Evolutionary conservation across 1,140 invertebrate species (phyloP).

Genomic region (Trissolcus basalis): DNA sequence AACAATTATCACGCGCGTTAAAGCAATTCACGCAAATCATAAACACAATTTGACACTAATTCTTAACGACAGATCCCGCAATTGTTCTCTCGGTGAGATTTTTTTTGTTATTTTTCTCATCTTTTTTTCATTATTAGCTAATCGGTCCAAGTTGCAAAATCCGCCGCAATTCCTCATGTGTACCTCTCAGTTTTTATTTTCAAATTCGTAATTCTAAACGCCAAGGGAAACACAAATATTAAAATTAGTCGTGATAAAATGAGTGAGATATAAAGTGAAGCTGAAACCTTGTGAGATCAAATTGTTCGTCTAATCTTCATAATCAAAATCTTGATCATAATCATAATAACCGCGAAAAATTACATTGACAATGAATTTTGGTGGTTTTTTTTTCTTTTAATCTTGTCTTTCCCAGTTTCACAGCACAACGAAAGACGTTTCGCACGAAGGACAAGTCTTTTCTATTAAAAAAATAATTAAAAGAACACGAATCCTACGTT

Average conservation of each 20-base stretch:
- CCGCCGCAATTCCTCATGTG: conserved; percentile 8
- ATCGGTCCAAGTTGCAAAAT: conserved; percentile 4
- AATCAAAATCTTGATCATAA: no score
- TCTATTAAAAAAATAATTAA: not conserved
- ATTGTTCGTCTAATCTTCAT: conserved; percentile 12
- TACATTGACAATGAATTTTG: not conserved
- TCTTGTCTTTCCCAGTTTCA: conserved; percentile 30
- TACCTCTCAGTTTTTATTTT: conserved; percentile 17
- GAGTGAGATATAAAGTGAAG: not conserved
- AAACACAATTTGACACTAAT: conserved; percentile 42
- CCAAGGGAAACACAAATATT: conserved; percentile 19
- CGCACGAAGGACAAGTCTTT: conserved; percentile 22
- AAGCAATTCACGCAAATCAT: conserved; percentile 40
- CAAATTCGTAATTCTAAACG: conserved; percentile 18
- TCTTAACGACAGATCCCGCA: not conserved
- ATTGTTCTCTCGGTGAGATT: not conserved
- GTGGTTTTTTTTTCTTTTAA: not conserved
- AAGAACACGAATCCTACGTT: conserved; percentile 13
- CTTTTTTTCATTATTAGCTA: not conserved
- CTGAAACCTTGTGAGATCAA: conserved; percentile 32
- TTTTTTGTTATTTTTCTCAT: not conserved
- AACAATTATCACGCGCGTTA: conserved; percentile 53
- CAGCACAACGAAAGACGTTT: conserved; percentile 33
- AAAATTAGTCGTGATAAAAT: conserved; percentile 6
- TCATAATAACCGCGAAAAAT: not conserved